A percentile compares a stretch with the other conserved stretches of the same genome.
Conservation (phyloP, 2,113 vertebrate species). For the Rhagologus leucostigma region DNA sequence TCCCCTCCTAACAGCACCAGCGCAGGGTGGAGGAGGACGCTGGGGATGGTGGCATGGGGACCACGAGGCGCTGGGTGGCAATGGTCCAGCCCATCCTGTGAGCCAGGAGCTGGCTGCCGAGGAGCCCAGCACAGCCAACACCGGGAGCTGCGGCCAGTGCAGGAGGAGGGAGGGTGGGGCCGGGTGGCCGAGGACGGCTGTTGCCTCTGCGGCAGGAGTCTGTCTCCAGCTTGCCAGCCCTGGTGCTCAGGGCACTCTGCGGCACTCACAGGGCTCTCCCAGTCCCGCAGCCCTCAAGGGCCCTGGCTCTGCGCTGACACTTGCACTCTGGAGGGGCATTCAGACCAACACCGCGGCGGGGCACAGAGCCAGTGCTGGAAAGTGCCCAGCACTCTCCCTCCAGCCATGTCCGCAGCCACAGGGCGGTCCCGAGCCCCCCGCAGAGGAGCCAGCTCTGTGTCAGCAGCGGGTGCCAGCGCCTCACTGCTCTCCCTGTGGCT, state of each 20-base stretch:
- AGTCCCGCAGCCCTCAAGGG: not conserved
- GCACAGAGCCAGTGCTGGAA: rapidly evolving
- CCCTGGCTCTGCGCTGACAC: not conserved
- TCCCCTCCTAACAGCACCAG: not conserved
- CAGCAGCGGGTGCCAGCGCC: rapidly evolving
- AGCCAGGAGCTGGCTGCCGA: slow-evolving; percentile 39
- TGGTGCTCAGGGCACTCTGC: rapidly evolving
- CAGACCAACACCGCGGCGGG: rapidly evolving
- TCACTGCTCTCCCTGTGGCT: rapidly evolving
- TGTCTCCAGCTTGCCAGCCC: not conserved
- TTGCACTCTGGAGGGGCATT: not conserved
- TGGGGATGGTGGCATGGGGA: not conserved
- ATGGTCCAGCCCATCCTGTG: not conserved
- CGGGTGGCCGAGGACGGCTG: rapidly evolving
- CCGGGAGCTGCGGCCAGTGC: not conserved
- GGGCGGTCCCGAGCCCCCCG: rapidly evolving
- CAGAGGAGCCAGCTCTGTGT: not conserved
- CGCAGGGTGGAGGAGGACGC: not conserved
- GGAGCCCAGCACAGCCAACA: not conserved
- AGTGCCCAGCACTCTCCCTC: not conserved
- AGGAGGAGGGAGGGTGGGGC: not conserved
- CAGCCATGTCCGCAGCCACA: rapidly evolving
- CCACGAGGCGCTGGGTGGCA: not conserved
- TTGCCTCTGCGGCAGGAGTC: not conserved
- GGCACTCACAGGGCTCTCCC: not conserved